Base-by-base conservation (phyloP, 1,140 invertebrate genomes). In the Heliconius nattereri region DNA sequence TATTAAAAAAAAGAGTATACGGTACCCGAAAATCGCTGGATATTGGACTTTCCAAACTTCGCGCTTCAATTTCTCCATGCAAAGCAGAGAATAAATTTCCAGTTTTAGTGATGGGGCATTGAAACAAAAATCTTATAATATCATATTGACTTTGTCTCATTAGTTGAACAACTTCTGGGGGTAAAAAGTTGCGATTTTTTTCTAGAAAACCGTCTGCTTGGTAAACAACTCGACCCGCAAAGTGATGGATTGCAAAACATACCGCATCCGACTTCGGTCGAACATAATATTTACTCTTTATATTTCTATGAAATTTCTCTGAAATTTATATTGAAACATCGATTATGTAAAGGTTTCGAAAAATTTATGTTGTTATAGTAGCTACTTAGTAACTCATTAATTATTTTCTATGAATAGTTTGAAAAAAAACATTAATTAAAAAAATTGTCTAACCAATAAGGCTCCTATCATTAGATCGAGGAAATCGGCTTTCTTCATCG, bases 401-500 rank as follows among this genome's bases (percentile, higher is more conserved):
- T 52, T 52, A 52, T 52, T 52, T 16, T 16, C 49, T 20, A 52
- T 52, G 5, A 52, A 19, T 16, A 52, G 19, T 52, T 52, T 20
- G 11, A 7, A 3, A 35, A 54, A 70, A 71, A 19, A 32, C 5
- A 20, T 6, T 35, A 20, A 29, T 29, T 7, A 52, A 52, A 13
- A 54, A 3, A 32, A 54, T 13, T 5, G 3, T 54, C 73, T 95
- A 95, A 97, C 97, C 97, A 79, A 97, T 96, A 11, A 98, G 94
- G 45, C 96, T 96, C 83, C 95, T 95, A 90, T 98, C 97, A 49
- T 96, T 97, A 19, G 97, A 96, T 80, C 96, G 94, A 8, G 97
- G 96, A 89, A 97, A 98, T 26, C 97, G 95, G 89, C 97, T 98
- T 91, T 98, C 98, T 90, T 99, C 98, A 89, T 99, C 98, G 26